Percentiles rank a stretch among this genome's conserved stretches.
phyloP scores from a whole-genome alignment of 1,140 invertebrate genomes.

The Polypedilum pembai region DNA sequence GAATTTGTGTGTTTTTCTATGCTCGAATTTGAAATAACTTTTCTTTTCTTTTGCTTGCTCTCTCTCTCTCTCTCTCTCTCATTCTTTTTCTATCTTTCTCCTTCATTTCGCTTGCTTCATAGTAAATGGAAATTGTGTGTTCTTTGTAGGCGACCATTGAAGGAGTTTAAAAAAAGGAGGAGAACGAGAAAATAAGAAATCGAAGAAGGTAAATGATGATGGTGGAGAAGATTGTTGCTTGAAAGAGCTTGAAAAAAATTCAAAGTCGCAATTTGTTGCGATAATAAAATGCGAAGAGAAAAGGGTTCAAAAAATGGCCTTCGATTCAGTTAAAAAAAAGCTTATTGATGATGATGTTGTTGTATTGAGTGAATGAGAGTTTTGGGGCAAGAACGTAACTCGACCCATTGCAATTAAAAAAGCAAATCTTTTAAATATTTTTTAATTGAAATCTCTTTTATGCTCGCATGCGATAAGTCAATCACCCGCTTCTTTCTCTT shows the following conservation, averaged over 20 bases:
- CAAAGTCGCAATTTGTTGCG: conserved; percentile 16
- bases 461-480: no score
- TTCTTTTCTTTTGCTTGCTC: not conserved
- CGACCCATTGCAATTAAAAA: not conserved
- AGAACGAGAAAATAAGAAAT: conserved; percentile 10
- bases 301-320: conserved; percentile 8
- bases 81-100: not conserved
- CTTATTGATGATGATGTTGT: not conserved
- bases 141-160: conserved; percentile 10
- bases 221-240: not conserved
- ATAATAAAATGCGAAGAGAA: not conserved
- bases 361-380: not conserved
- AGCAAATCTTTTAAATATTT: conserved; percentile 5
- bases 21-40: conserved; percentile 13
- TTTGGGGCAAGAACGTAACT: no score
- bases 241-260: conserved; percentile 6
- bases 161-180: not conserved
- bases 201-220: conserved; percentile 17
- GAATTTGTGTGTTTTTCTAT: conserved; percentile 26
- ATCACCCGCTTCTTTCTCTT: no score
- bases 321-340: conserved; percentile 4
- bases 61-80: not conserved
- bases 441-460: not conserved
- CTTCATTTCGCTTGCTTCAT: not conserved
- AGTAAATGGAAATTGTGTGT: conserved; percentile 18